Base-by-base conservation (phyloP, 2,797 vertebrate species). In the Anomalospiza imberbis region DNA sequence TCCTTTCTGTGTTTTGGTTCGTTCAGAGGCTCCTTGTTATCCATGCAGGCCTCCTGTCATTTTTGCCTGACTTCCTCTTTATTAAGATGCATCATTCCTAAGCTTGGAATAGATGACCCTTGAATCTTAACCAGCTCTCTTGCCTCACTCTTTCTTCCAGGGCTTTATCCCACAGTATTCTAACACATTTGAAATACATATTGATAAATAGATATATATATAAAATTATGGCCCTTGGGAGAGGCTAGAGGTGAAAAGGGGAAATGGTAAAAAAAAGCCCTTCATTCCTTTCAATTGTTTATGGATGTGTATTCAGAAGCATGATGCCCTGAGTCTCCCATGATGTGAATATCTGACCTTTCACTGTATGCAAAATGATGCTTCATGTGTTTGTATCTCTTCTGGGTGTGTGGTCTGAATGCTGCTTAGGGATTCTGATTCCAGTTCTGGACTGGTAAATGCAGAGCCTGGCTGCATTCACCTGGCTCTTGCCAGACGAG, bases 401-500 rank as follows among this genome's bases (percentile, higher is more conserved):
- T 72, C 50, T 44, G 60, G 7, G 2, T 34, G 5, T 42, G 21
- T 58, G 42, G 65, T 80, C 15, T 34, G 29, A 70, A 31, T 36
- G 40, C 16, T 84, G 44, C 55, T 48, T 17, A 22, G 36, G 11
- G 17, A 17, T 42, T 42, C 42, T 42, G 7, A n/a, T n/a, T n/a
- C n/a, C n/a, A n/a, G 8, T 65, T 92, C 75, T 62, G n/a, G 40
- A 25, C 32, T 74, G 53, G 6, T 62, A 79, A 73, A 50, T 31
- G 68, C n/a, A 51, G 58, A 75, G 50, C 7, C 24, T 42, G 25
- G 34, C n/a, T 3, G 0, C n/a, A 3, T 76, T 60, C 48, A 15
- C 13, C 14, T 81, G 55, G 8, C 9, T 76, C 8, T 63, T 91
- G 17, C 25, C 3, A 2, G 20, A 54, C 0, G 0, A 79, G 12